Evolutionary conservation across 2,888 invertebrate genomes (phyloP).

Genomic region (Andrena marginata): DNA sequence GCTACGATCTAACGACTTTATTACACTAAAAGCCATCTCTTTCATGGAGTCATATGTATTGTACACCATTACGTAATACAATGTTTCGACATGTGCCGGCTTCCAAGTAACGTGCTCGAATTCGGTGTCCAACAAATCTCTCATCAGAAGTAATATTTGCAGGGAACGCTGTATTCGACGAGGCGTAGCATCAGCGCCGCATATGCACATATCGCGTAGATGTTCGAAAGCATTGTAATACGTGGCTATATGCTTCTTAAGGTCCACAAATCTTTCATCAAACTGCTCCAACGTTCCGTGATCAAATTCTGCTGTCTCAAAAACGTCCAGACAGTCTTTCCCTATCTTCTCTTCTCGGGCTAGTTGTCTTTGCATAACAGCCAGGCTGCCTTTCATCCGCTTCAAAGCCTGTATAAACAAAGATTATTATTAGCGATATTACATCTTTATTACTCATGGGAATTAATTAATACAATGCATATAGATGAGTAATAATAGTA

Average conservation of each 20-base stretch:
- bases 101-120: slow-evolving; percentile 64
- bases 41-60: slow-evolving; percentile 94
- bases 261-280: neutral
- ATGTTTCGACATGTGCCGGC: slow-evolving; percentile 82
- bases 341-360: slow-evolving; percentile 58
- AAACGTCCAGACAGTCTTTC: slow-evolving; percentile 17
- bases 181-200: slow-evolving; percentile 88
- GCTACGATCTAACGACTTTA: slow-evolving; percentile 80
- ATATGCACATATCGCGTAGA: slow-evolving; percentile 86
- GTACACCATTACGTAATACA: slow-evolving; percentile 87
- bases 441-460: too few relatives aligned
- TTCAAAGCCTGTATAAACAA: slow-evolving; percentile 80
- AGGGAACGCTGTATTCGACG: slow-evolving; percentile 87
- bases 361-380: slow-evolving; percentile 72
- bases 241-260: slow-evolving; percentile 79
- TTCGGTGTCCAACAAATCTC: slow-evolving; percentile 73
- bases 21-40: slow-evolving; percentile 87
- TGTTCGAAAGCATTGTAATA: slow-evolving; percentile 86
- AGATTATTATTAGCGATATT: too few relatives aligned
- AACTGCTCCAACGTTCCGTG: slow-evolving; percentile 54
- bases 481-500: too few relatives aligned
- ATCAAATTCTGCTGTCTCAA: slow-evolving; percentile 26
- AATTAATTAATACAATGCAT: too few relatives aligned
- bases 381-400: slow-evolving; percentile 86
- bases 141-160: slow-evolving; percentile 85